These are phyloP conservation scores for Nanger granti DNA, from an alignment of 2,113 vertebrate species.

Conservation along the genomic window DNA sequence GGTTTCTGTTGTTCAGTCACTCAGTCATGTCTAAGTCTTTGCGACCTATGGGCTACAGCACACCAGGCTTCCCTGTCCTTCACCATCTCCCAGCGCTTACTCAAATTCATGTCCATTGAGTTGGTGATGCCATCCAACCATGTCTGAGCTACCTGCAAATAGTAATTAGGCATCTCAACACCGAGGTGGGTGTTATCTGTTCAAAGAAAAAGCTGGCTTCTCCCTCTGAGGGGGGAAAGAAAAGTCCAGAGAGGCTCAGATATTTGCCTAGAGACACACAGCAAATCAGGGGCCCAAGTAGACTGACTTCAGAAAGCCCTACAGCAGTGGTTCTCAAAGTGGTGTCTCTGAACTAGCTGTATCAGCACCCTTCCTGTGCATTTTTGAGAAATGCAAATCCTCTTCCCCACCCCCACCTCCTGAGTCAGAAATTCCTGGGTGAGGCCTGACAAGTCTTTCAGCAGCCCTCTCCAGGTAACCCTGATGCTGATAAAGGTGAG, in stretches of 20 bases:
- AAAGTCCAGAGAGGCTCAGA: not conserved
- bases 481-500: not conserved
- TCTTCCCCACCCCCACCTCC: not conserved
- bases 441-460: not conserved
- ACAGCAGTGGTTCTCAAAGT: not conserved
- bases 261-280: not conserved
- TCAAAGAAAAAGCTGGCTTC: not conserved
- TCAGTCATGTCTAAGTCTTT: not conserved
- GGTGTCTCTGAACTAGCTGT: no score
- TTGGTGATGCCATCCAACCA: not conserved
- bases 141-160: not conserved
- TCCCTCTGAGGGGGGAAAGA: not conserved
- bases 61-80: not conserved
- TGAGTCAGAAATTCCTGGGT: not conserved
- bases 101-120: not conserved
- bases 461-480: not conserved
- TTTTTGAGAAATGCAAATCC: not conserved
- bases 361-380: not conserved
- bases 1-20: not conserved
- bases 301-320: not conserved
- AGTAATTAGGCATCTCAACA: not conserved
- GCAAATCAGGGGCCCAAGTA: not conserved
- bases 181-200: rapidly evolving
- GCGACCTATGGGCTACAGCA: not conserved
- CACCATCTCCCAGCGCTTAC: not conserved